Conservation (phyloP, 2,888 invertebrate genomes). For the Diplazon laetatorius region DNA sequence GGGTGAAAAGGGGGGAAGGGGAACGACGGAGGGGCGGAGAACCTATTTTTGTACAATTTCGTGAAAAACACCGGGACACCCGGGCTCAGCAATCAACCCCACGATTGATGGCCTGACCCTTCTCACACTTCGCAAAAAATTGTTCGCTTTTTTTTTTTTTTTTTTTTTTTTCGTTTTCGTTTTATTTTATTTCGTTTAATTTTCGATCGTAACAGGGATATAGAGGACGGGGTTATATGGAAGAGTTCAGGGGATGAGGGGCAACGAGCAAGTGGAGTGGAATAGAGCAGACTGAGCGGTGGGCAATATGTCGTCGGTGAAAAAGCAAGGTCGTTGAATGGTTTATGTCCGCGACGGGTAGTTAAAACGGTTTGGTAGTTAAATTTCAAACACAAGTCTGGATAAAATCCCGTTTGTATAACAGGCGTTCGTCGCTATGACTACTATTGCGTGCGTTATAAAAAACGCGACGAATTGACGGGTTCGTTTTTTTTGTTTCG, state of each 20-base stretch:
- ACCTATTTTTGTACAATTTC: constrained; percentile 2
- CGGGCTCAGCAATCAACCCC: constrained; percentile 43
- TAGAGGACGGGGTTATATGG: too few species aligned
- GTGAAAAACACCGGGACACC: constrained; percentile 18
- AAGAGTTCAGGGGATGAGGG: constrained; percentile 18
- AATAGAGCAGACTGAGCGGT: constrained; percentile 39
- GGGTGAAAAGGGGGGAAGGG: too few species aligned
- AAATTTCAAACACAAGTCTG: too few species aligned
- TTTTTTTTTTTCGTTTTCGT: neutral
- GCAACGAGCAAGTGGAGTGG: constrained; percentile 37
- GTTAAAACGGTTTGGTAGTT: constrained; percentile 48
- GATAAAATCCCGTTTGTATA: too few species aligned
- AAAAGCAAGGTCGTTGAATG: constrained; percentile 45
- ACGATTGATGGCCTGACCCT: constrained; percentile 42
- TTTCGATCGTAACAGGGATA: constrained; percentile 47
- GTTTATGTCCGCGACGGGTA: constrained; percentile 46
- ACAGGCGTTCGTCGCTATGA: neutral
- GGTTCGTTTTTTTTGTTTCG: neutral
- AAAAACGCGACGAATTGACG: constrained; percentile 6
- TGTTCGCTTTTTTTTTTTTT: constrained; percentile 35
- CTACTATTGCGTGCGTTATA: constrained; percentile 6
- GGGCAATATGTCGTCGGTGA: constrained; percentile 54
- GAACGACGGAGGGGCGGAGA: too few species aligned
- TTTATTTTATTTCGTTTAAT: constrained; percentile 53
- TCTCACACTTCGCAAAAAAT: constrained; percentile 24